These are phyloP conservation scores for Mungos mungo DNA, from an alignment of 2,113 vertebrate genomes.

Conservation along the genomic window DNA sequence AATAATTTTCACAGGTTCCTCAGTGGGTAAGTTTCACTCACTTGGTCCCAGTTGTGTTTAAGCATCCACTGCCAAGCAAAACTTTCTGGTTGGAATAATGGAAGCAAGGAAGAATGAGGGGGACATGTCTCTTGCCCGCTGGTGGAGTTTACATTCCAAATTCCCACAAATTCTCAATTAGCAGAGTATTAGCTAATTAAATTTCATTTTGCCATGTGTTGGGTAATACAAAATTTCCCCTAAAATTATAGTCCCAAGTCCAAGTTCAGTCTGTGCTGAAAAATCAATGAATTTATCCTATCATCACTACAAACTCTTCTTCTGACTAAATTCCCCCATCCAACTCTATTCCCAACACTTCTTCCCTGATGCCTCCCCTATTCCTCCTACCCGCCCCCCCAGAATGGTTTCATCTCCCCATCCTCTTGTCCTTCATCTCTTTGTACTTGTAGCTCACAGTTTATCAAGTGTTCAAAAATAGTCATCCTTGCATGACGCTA, in stretches of 20 bases:
- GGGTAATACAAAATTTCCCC: background rate
- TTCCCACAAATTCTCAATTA: background rate
- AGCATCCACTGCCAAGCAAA: background rate
- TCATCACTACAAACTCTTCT: background rate
- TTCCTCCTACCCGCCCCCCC: too few relatives aligned
- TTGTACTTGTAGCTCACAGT: background rate
- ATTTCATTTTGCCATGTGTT: background rate
- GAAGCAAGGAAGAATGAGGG: background rate
- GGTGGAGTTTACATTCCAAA: background rate
- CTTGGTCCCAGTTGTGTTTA: background rate
- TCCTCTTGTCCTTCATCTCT: background rate
- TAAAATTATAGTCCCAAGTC: background rate
- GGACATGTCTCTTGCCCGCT: too few relatives aligned
- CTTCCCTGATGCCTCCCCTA: background rate
- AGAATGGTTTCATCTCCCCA: background rate
- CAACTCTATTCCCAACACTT: background rate
- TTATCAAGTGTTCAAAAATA: background rate
- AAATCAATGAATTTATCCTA: background rate
- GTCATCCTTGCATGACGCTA: background rate
- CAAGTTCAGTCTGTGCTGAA: background rate
- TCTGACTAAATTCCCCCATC: background rate
- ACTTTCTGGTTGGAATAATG: background rate
- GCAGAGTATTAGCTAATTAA: background rate
- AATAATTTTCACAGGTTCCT: background rate
- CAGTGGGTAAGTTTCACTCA: background rate